phyloP scores from a whole-genome alignment of 2,113 vertebrate species.

The Hippocampus mohnikei region DNA sequence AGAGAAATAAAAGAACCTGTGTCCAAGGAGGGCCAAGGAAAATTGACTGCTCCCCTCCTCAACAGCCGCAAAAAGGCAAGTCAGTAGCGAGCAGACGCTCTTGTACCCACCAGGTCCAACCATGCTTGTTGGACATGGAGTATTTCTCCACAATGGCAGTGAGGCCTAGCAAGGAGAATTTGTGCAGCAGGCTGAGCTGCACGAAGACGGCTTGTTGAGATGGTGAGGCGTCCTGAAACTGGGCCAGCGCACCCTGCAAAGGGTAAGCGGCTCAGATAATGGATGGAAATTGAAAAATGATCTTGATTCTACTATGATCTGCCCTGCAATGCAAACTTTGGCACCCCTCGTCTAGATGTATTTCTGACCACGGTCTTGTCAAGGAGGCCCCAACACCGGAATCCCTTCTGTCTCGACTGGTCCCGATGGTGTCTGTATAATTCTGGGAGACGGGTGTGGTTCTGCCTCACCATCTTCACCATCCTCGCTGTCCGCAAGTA shows the following conservation, averaged over 20 bases:
- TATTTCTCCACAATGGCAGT: slow-evolving; percentile 97
- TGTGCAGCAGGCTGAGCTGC: too few species aligned
- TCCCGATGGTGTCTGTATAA: too few species aligned
- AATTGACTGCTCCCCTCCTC: too few species aligned
- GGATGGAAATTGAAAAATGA: background rate
- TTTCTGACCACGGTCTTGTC: slow-evolving; percentile 82
- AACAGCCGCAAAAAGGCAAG: background rate
- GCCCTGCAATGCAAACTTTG: too few species aligned
- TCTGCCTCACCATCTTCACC: too few species aligned
- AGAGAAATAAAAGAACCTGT: too few species aligned
- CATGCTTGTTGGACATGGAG: slow-evolving; percentile 93
- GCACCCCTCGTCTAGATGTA: too few species aligned
- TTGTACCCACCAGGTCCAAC: slow-evolving; percentile 88
- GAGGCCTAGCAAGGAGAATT: slow-evolving; percentile 91
- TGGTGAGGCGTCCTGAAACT: slow-evolving; percentile 87
- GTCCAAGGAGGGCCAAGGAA: too few species aligned
- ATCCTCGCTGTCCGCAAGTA: too few species aligned
- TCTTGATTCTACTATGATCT: background rate
- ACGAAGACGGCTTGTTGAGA: slow-evolving; percentile 76
- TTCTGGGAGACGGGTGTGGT: too few species aligned
- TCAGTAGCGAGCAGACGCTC: background rate
- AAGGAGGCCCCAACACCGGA: too few species aligned
- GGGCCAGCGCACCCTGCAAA: slow-evolving; percentile 80
- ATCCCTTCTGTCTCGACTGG: too few species aligned
- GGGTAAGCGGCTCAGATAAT: background rate